Base-by-base conservation (phyloP, 1,140 invertebrate species). In the Drosophila lacteicornis region DNA sequence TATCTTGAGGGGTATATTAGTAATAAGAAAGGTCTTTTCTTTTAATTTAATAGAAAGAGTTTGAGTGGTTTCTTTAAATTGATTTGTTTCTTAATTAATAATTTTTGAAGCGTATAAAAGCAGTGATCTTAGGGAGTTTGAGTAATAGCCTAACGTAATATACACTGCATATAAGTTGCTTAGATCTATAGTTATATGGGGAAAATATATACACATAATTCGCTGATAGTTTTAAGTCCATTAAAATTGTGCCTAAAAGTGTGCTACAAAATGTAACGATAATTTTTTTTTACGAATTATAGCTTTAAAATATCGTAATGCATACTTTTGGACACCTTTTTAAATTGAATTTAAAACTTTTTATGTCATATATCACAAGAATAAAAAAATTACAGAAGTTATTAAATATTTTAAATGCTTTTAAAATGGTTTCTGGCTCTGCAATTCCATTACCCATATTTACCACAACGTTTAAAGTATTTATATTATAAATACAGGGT, bases 1-100 rank as follows among this genome's bases (percentile, higher is more conserved):
- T 22, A 6, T 42, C 42, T 62, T 62, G 25, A n/a, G 19, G 47
- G 60, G 60, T 53, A 22, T 33, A 53, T 51, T n/a, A 19, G 45
- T 22, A 61, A 53, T 51, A 3, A 15, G 6, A 36, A 11, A 22
- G 17, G 38, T 5, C 6, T 55, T 15, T 22, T 33, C 17, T 9
- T 55, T 55, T 22, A 4, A 38, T 55, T 22, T 22, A 11, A n/a
- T 56, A 22, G 2, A 38, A 55, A 38, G 17, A 15, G 12, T 9
- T 36, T 15, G 33, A 15, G n/a, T 1, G 12, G 12, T 4, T 36
- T 36, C 4, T 7, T 13, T 13, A 17, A 51, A 11, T n/a, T 11
- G 13, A 3, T 56, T 19, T 15, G 15, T 13, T 11, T 1, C 4
- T 56, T 56, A 36, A 36, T 36, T 13, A 22, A 33, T 13, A 3